Conservation (phyloP, 2,797 vertebrate genomes). For the Labroides dimidiatus region DNA sequence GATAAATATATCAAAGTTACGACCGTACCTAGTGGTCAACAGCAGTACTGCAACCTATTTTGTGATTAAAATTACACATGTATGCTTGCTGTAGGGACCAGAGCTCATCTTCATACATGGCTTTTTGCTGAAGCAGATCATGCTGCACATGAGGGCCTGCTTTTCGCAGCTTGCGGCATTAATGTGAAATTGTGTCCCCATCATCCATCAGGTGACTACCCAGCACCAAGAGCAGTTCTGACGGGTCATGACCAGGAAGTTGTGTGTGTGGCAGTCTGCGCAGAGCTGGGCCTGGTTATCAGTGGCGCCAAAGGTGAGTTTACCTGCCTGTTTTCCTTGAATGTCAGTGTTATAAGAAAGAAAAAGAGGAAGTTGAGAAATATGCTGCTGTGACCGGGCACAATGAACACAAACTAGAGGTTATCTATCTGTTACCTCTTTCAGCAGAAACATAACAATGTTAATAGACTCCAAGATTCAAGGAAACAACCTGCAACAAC, state of each 20-base stretch:
- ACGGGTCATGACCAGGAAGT: constrained; percentile 98
- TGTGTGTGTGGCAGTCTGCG: constrained; percentile 96
- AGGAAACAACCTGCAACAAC: too few species aligned
- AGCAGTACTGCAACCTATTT: too few species aligned
- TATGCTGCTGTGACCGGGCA: not conserved
- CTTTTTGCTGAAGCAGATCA: too few species aligned
- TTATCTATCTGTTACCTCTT: not conserved
- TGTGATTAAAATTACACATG: too few species aligned
- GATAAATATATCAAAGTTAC: too few species aligned
- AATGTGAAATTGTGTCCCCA: constrained; percentile 13
- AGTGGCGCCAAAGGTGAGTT: constrained; percentile 97
- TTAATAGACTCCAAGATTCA: not conserved
- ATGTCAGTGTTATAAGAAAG: not conserved
- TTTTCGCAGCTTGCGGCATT: too few species aligned
- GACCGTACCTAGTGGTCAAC: too few species aligned
- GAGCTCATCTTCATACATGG: too few species aligned
- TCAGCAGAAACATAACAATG: not conserved
- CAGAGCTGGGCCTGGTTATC: constrained; percentile 97
- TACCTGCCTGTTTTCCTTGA: constrained; percentile 7
- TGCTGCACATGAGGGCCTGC: too few species aligned
- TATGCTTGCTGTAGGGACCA: too few species aligned
- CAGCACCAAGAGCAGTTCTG: constrained; percentile 94
- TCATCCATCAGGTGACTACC: constrained; percentile 91
- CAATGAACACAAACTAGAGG: not conserved
- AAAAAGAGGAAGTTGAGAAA: too few species aligned